Evolutionary conservation across 2,113 vertebrate genomes (phyloP).

Genomic region (Sardina pilchardus): DNA sequence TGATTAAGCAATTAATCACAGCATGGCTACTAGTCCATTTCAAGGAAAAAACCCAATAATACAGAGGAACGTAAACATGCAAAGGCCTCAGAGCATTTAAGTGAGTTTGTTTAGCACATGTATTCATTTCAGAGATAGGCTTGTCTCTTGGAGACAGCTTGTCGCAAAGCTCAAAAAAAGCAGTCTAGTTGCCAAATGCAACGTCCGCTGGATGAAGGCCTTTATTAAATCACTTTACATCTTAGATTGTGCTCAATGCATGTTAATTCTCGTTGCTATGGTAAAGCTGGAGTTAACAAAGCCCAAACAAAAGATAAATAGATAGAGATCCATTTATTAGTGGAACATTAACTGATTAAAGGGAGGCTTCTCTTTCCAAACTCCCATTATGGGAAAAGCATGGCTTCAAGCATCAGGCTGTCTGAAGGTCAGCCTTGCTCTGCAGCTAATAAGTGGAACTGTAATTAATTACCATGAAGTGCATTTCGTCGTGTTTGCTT

Average conservation of each 20-base stretch:
- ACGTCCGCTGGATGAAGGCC: not conserved
- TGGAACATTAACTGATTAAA: not conserved
- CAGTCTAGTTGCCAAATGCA: constrained; percentile 53
- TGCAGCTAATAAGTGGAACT: not conserved
- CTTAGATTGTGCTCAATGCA: not conserved
- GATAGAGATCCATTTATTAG: not conserved
- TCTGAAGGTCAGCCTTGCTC: not conserved
- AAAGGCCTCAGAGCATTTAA: constrained; percentile 10
- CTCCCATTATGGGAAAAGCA: not conserved
- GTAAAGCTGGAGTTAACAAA: not conserved
- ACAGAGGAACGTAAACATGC: constrained; percentile 27
- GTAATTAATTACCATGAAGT: not conserved
- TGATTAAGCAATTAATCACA: constrained; percentile 42
- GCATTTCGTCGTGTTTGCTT: not conserved
- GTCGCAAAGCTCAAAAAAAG: constrained; percentile 58
- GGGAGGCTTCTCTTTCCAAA: not conserved
- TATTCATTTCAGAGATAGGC: constrained; percentile 52
- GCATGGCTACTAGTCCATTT: constrained; percentile 39
- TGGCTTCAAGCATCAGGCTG: not conserved
- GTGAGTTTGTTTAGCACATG: constrained; percentile 55
- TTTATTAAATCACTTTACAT: not conserved
- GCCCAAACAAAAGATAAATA: not conserved
- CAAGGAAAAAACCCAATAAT: constrained; percentile 23
- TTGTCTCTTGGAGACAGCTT: constrained; percentile 50
- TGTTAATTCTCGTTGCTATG: not conserved